Evolutionary conservation across 2,888 invertebrate genomes (phyloP), one percentile per base, ranked within the genome.

Genomic region (Dorcus parallelipipedus): DNA sequence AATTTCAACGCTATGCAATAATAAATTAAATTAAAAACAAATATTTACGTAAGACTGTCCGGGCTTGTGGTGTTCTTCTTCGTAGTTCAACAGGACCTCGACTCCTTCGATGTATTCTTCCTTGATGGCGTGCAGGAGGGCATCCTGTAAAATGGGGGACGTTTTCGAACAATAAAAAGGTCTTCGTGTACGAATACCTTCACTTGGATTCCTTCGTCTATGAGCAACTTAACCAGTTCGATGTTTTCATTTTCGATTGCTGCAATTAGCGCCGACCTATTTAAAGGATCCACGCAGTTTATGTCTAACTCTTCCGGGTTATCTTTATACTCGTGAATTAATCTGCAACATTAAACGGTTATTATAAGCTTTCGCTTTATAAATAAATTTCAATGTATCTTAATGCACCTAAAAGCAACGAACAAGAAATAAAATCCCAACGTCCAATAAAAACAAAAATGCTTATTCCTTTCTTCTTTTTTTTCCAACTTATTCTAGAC

Each of bases 71-170:
- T 87, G 83, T 4, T 85, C 84, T 75, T 95, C 95, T 76, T 95
- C 94, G 88, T 95, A 94, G 69, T 91, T 89, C 62, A 98, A 81
- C 9, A 98, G 82, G 49, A 96, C 81, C 79, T 98, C 97, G 3
- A 97, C 97, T 0, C 95, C 97, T 78, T 98, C 97, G 55, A 98
- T 97, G 75, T 97, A 98, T 75, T 98, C 97, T 79, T 98, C 97
- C 74, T 94, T 95, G 73, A 98, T 97, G 53, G 98, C 97, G 76
- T 97, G 97, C 38, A 98, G 83, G 47, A 97, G 82, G 14, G 93
- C 89, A 80, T 97, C 97, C 86, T 93, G 70, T 62, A 72, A 33
- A 26, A 45, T 8, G 14, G 42, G 45, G 9, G 1, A 23, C 45
- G n/a, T 20, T 45, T 45, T 45, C 45, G 45, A 20, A 33, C 26